phyloP scores from a whole-genome alignment of 2,113 vertebrate species.

The Catharus bicknelli region DNA sequence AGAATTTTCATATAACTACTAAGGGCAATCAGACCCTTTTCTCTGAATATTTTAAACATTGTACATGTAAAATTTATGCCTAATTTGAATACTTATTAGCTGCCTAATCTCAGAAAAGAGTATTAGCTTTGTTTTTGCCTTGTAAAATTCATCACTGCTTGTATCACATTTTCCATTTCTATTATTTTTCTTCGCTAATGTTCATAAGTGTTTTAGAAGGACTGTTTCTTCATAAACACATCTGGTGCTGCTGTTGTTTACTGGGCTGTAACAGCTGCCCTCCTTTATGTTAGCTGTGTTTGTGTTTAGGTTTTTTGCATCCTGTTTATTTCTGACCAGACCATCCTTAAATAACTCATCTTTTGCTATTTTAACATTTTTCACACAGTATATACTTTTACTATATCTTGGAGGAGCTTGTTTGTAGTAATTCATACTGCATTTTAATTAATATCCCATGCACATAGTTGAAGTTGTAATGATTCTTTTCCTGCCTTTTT shows the following conservation, averaged over 20 bases:
- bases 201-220: conserved; percentile 73
- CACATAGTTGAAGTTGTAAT: conserved; percentile 26
- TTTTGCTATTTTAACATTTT: conserved; percentile 34
- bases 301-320: conserved; percentile 73
- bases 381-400: not conserved
- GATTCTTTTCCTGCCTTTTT: not conserved
- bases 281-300: conserved; percentile 62
- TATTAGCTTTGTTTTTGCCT: conserved; percentile 91
- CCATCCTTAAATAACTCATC: conserved; percentile 57
- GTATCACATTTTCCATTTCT: conserved; percentile 76
- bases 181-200: conserved; percentile 73
- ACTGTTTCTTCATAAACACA: conserved; percentile 84
- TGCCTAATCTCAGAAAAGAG: conserved; percentile 89
- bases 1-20: conserved; percentile 94
- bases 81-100: conserved; percentile 99
- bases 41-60: conserved; percentile 99
- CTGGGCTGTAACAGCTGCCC: conserved; percentile 73
- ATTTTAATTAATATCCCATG: conserved; percentile 43
- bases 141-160: conserved; percentile 88
- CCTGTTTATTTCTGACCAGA: conserved; percentile 75
- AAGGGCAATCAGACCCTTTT: conserved; percentile 94
- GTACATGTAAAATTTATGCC: conserved; percentile 99
- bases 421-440: conserved; percentile 3
- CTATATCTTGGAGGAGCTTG: not conserved
- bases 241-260: conserved; percentile 83